Percentiles rank a stretch among this genome's conserved stretches.
Conservation (phyloP, 2,797 vertebrate species). For the Iguana delicatissima region DNA sequence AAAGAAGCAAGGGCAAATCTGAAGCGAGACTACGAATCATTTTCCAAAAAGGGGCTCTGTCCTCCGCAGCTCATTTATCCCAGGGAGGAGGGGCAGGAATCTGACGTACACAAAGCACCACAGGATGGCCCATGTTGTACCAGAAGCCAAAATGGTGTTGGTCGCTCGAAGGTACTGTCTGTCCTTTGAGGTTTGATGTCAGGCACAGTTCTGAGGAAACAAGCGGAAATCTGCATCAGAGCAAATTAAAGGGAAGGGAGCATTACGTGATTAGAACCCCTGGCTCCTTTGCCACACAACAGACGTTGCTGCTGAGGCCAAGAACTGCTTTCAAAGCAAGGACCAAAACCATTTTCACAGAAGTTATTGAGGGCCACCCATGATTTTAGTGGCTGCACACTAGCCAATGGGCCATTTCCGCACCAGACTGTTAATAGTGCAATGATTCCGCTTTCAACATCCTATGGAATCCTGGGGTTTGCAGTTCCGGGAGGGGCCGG, state of each 20-base stretch:
- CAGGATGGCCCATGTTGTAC: constrained; percentile 90
- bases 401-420: too few relatives aligned
- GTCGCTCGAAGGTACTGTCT: constrained; percentile 88
- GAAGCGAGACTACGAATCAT: background rate
- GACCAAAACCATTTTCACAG: too few relatives aligned
- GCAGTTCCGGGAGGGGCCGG: too few relatives aligned
- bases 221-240: constrained; percentile 2
- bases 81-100: background rate
- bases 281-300: background rate
- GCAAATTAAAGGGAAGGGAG: background rate
- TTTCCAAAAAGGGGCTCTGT: background rate
- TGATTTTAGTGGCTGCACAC: too few relatives aligned
- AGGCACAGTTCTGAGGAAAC: constrained; percentile 87
- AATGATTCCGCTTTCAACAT: too few relatives aligned
- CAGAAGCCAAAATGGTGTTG: constrained; percentile 95
- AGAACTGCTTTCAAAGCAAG: too few relatives aligned
- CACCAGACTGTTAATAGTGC: too few relatives aligned
- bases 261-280: too few relatives aligned
- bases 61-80: background rate
- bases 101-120: constrained; percentile 91
- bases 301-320: background rate
- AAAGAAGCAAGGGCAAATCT: background rate
- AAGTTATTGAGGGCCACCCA: too few relatives aligned
- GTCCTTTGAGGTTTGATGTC: constrained; percentile 95
- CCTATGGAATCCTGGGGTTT: too few relatives aligned